Evolutionary conservation across 1,140 invertebrate genomes (phyloP).

Genomic region (Campodea augens): DNA sequence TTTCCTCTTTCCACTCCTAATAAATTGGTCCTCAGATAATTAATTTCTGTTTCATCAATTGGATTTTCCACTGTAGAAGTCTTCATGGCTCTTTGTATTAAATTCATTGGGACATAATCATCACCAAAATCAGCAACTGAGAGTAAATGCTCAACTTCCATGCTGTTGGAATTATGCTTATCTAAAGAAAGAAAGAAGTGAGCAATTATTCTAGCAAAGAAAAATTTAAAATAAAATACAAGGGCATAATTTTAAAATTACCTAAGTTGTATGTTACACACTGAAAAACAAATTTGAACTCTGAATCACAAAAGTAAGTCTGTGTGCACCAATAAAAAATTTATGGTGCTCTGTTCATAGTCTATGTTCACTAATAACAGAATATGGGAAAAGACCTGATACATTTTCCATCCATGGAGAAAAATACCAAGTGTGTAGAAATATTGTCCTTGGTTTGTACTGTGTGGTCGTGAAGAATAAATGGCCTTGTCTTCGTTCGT

Average conservation of each 20-base stretch:
- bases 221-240: not conserved
- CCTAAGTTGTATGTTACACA: no score
- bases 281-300: not conserved
- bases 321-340: slow-evolving; percentile 6
- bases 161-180: slow-evolving; percentile 26
- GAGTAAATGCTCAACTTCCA: slow-evolving; percentile 35
- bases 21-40: slow-evolving; percentile 19
- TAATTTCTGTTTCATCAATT: slow-evolving; percentile 25
- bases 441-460: no score
- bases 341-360: not conserved
- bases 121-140: slow-evolving; percentile 36
- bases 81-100: slow-evolving; percentile 23
- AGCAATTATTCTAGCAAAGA: slow-evolving; percentile 1
- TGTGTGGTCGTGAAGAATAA: no score
- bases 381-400: not conserved
- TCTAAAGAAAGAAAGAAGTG: slow-evolving; percentile 24
- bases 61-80: slow-evolving; percentile 25
- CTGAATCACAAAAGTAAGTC: not conserved
- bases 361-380: not conserved
- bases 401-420: not conserved
- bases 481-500: no score
- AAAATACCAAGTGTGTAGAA: no score
- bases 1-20: not conserved
- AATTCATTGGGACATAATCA: slow-evolving; percentile 29
- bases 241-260: no score